Percentiles rank a stretch among this genome's conserved stretches.
These are phyloP conservation scores for Malacosoma neustria DNA, from an alignment of 2,888 invertebrate genomes.

Conservation along the genomic window DNA sequence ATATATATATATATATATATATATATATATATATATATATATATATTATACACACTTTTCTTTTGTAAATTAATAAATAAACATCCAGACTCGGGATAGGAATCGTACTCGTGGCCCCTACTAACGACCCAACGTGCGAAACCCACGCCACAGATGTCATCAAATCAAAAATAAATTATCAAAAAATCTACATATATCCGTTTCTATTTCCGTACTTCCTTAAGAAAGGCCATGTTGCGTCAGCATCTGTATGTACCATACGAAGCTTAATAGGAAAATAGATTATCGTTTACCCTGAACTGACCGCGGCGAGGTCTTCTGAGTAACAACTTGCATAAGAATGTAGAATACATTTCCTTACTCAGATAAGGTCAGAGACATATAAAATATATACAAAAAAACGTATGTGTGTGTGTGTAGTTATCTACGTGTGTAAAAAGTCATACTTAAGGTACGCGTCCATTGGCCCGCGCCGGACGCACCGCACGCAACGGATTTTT, in stretches of 20 bases:
- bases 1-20: no score
- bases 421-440: no score
- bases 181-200: neutral
- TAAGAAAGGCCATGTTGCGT: neutral
- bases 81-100: no score
- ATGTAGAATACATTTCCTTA: neutral
- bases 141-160: neutral
- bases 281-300: neutral
- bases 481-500: no score
- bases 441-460: no score
- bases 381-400: no score
- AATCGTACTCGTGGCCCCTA: no score
- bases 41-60: no score
- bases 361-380: neutral
- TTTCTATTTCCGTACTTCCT: neutral
- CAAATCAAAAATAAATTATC: neutral
- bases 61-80: no score
- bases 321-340: neutral
- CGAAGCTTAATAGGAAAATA: neutral
- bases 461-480: no score
- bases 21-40: no score
- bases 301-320: neutral
- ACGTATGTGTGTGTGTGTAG: no score
- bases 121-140: neutral
- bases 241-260: neutral